These are phyloP conservation scores for Melanitta fusca DNA, from an alignment of 2,797 vertebrate species.

Conservation along the genomic window DNA sequence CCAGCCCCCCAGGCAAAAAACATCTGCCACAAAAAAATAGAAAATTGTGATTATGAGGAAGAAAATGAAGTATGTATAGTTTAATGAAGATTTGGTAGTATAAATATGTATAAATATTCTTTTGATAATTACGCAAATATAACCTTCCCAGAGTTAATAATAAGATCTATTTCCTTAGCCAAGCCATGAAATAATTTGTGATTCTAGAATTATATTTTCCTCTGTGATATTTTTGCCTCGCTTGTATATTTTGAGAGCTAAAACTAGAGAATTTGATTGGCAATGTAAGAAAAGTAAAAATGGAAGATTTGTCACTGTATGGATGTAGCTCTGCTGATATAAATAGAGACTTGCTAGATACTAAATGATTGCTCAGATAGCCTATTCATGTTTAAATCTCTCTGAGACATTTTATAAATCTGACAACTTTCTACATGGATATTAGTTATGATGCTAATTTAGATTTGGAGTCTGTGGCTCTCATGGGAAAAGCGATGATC, in stretches of 20 bases:
- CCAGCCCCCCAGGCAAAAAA: background rate
- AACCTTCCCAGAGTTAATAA: background rate
- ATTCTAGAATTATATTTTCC: conserved; percentile 14
- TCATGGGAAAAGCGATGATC: background rate
- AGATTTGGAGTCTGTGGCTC: background rate
- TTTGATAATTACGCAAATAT: background rate
- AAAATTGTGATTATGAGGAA: background rate
- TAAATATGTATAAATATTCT: background rate
- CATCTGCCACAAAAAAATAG: background rate
- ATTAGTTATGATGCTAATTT: background rate
- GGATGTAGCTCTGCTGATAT: background rate
- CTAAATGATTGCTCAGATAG: background rate
- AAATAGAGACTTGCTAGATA: background rate
- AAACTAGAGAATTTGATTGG: background rate
- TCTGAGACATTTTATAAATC: background rate
- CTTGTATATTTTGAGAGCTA: background rate
- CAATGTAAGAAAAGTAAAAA: conserved; percentile 3
- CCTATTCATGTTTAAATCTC: background rate
- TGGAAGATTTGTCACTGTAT: background rate
- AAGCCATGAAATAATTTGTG: background rate
- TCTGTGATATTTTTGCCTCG: background rate
- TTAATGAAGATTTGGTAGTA: background rate
- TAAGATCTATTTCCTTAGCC: background rate
- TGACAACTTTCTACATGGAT: background rate
- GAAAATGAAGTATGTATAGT: background rate